Percentiles rank a stretch among this genome's conserved stretches.
These are phyloP conservation scores for Pseudoips prasinana DNA, from an alignment of 2,888 invertebrate species.

Conservation along the genomic window DNA sequence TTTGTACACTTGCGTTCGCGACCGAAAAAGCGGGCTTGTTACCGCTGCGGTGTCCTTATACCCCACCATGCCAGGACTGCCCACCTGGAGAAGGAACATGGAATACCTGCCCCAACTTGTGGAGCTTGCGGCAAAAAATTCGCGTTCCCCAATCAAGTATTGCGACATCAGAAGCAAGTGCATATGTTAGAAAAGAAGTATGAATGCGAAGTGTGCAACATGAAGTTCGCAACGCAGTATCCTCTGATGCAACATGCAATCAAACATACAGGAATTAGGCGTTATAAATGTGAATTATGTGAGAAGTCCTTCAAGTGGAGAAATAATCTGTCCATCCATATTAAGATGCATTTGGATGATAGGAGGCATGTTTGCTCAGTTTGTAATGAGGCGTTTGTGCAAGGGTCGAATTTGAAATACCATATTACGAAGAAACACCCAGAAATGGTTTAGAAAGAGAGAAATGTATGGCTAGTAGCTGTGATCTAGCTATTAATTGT, in stretches of 20 bases:
- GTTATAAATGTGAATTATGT: constrained; percentile 43
- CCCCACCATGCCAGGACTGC: constrained; percentile 27
- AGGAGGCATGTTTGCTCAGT: constrained; percentile 39
- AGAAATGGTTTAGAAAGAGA: constrained; percentile 28
- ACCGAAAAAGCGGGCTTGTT: constrained; percentile 35
- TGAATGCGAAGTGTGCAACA: constrained; percentile 33
- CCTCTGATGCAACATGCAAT: constrained; percentile 26
- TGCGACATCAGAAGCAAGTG: constrained; percentile 41
- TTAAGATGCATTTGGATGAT: constrained; percentile 44
- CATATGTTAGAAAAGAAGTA: constrained; percentile 50
- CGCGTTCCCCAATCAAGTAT: constrained; percentile 37
- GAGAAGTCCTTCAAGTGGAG: constrained; percentile 34
- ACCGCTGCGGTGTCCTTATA: constrained; percentile 29
- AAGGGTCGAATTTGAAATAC: constrained; percentile 41
- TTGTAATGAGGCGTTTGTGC: constrained; percentile 51
- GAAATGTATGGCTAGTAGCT: constrained; percentile 2
- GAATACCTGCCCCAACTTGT: constrained; percentile 43
- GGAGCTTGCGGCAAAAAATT: constrained; percentile 52
- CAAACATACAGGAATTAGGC: constrained; percentile 12
- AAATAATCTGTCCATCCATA: constrained; percentile 31
- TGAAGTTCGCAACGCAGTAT: constrained; percentile 28
- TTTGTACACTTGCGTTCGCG: constrained; percentile 38
- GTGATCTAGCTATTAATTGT: no score
- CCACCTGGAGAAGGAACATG: constrained; percentile 47
- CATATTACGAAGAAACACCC: constrained; percentile 44